phyloP scores from a whole-genome alignment of 2,113 vertebrate genomes.

The Zapornia atra region DNA sequence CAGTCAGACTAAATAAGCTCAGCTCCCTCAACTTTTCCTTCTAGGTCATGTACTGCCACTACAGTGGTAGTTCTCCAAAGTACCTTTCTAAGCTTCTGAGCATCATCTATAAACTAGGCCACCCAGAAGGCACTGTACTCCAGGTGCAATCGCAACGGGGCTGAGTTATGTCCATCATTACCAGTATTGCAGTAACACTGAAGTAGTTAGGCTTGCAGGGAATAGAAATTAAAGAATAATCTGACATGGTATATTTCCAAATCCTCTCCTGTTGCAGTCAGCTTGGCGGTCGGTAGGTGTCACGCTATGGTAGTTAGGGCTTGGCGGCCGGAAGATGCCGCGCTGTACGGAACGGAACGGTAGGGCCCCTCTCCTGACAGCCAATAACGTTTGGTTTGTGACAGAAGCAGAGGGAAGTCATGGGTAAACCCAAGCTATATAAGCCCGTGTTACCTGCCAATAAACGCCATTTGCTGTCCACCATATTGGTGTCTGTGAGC shows the following conservation, averaged over 20 bases:
- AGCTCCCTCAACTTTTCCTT: background rate
- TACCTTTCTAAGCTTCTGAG: background rate
- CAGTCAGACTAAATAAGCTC: background rate
- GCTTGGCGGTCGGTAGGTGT: too few relatives aligned
- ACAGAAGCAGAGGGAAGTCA: too few relatives aligned
- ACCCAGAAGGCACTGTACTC: background rate
- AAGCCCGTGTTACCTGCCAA: too few relatives aligned
- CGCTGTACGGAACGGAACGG: too few relatives aligned
- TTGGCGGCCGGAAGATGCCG: too few relatives aligned
- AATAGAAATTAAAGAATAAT: background rate
- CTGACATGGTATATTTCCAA: background rate
- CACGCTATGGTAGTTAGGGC: too few relatives aligned
- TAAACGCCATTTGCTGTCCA: too few relatives aligned
- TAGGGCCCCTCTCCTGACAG: too few relatives aligned
- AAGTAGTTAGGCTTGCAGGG: background rate
- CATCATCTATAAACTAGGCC: background rate
- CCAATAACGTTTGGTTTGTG: too few relatives aligned
- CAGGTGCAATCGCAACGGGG: background rate
- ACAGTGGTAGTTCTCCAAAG: background rate
- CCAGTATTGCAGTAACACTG: background rate
- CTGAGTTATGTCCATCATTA: background rate
- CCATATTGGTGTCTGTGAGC: too few relatives aligned
- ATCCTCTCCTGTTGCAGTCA: too few relatives aligned
- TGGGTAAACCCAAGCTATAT: too few relatives aligned
- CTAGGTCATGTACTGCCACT: fast-evolving